phyloP scores from a whole-genome alignment of 2,113 vertebrate species.

The Balaenoptera acutorostrata region DNA sequence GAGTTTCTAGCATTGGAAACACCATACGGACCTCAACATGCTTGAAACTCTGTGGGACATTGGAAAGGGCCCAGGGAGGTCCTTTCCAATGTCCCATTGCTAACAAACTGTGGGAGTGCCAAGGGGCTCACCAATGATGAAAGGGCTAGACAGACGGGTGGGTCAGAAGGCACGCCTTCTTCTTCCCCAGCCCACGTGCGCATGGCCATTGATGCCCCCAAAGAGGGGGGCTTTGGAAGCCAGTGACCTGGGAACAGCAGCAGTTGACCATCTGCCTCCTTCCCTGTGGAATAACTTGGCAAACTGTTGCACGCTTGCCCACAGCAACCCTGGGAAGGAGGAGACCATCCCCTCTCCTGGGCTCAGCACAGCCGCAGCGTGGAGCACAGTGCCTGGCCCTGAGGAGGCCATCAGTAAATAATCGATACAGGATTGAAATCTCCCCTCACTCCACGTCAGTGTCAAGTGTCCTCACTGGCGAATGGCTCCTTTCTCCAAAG shows the following conservation, averaged over 20 bases:
- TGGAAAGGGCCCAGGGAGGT: neutral
- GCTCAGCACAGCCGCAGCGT: neutral
- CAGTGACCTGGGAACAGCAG: neutral
- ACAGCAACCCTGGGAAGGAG: neutral
- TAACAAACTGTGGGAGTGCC: neutral
- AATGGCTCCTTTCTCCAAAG: neutral
- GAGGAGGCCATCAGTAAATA: neutral
- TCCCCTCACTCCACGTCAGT: neutral
- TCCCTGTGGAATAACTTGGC: neutral
- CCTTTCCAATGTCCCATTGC: too few relatives aligned
- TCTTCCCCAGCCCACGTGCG: neutral
- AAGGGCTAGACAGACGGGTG: neutral
- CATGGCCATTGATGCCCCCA: neutral
- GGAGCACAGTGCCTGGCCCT: neutral
- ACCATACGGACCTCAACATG: neutral
- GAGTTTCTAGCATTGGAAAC: neutral
- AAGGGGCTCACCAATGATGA: neutral
- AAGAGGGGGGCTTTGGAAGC: neutral
- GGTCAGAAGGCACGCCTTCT: neutral
- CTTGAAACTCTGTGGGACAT: neutral
- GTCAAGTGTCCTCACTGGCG: neutral
- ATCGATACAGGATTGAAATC: neutral
- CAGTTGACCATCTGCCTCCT: neutral
- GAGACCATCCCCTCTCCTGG: neutral
- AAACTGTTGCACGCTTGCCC: neutral